Evolutionary conservation across 2,888 invertebrate genomes (phyloP).

Genomic region (Scrobipalpa atriplicella): DNA sequence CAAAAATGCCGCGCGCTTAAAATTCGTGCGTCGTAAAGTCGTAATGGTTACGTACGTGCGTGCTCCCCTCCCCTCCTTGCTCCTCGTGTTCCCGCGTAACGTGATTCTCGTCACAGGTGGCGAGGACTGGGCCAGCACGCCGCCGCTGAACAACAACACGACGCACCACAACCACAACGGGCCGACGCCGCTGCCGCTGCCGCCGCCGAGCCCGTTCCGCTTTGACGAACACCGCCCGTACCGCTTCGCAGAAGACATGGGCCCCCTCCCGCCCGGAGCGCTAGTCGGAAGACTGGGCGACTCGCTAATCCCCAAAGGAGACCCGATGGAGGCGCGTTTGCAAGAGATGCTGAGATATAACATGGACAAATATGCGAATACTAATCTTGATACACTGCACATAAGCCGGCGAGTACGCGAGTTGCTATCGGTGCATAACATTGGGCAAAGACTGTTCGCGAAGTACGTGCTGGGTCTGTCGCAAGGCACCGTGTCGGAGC

Average conservation of each 20-base stretch:
- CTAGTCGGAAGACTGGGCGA: conserved; percentile 94
- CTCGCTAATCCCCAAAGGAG: conserved; percentile 95
- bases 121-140: conserved; percentile 77
- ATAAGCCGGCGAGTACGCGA: conserved; percentile 97
- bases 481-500: conserved; percentile 99
- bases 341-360: conserved; percentile 97
- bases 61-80: conserved; percentile 73
- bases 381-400: conserved; percentile 96
- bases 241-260: conserved; percentile 92
- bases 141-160: conserved; percentile 81
- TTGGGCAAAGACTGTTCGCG: conserved; percentile 99
- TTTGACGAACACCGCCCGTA: conserved; percentile 92
- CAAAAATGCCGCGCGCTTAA: conserved; percentile 57
- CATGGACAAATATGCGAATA: conserved; percentile 97
- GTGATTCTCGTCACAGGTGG: conserved; percentile 78
- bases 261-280: conserved; percentile 88
- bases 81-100: conserved; percentile 89
- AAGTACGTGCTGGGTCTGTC: conserved; percentile 98
- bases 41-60: conserved; percentile 65
- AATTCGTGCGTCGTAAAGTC: conserved; percentile 58
- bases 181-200: conserved; percentile 73
- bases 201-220: conserved; percentile 86
- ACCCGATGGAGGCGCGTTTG: conserved; percentile 95
- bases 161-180: conserved; percentile 82
- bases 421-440: conserved; percentile 97